Evolutionary conservation across 2,113 vertebrate genomes (phyloP).

Genomic region (Zapus hudsonius): DNA sequence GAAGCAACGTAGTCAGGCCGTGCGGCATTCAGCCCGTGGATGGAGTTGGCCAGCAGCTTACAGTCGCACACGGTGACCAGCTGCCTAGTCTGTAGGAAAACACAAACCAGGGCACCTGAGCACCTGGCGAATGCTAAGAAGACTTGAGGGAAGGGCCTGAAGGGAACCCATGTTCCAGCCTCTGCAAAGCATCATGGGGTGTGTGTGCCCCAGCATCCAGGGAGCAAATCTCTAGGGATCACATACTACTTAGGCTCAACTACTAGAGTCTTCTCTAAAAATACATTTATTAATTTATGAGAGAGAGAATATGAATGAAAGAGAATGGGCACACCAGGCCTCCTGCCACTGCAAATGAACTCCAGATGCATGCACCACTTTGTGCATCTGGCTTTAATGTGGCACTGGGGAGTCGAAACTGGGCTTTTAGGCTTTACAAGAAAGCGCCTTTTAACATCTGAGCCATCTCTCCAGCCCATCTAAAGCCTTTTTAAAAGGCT

Average conservation of each 20-base stretch:
- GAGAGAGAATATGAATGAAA: no score
- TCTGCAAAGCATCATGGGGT: no score
- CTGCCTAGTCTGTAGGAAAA: slow-evolving; percentile 91
- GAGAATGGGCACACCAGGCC: no score
- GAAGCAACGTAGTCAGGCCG: slow-evolving; percentile 98
- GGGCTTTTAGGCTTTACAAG: no score
- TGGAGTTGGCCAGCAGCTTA: slow-evolving; percentile 95
- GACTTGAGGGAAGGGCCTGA: not conserved
- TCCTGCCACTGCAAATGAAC: no score
- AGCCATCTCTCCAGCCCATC: no score
- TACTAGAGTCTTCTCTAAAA: not conserved
- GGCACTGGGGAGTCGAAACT: no score
- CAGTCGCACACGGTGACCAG: slow-evolving; percentile 97
- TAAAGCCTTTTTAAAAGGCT: not conserved
- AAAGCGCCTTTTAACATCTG: no score
- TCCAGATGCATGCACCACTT: no score
- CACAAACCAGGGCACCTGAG: not conserved
- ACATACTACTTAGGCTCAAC: not conserved
- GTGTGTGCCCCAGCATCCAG: not conserved
- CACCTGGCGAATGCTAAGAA: not conserved
- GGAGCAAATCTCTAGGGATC: not conserved
- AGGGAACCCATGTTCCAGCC: not conserved
- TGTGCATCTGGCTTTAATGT: no score
- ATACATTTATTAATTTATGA: no score
- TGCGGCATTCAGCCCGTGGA: slow-evolving; percentile 95